Conservation (phyloP, 2,888 invertebrate genomes). For the Belgica antarctica region DNA sequence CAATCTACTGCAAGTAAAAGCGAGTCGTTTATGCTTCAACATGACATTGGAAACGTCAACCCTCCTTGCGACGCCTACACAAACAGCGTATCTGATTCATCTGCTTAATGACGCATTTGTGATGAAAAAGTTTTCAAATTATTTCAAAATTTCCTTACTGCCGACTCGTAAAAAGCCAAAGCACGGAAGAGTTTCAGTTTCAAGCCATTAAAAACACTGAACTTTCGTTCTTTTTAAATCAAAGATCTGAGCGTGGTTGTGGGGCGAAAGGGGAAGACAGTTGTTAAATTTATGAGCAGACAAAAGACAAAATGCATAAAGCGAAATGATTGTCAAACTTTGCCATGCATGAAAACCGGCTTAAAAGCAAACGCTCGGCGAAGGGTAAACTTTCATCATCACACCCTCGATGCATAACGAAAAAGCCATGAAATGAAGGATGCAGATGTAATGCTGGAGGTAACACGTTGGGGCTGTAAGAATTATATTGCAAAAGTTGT, state of each 20-base stretch:
- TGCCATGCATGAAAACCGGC: conserved; percentile 9
- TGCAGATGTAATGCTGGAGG: not conserved
- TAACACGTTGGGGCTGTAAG: not conserved
- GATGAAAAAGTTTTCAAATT: conserved; percentile 10
- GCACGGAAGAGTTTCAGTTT: not conserved
- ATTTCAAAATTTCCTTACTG: not conserved
- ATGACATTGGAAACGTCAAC: not conserved
- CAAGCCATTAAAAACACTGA: not conserved
- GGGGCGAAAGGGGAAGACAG: not conserved
- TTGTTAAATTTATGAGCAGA: not conserved
- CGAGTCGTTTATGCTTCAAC: not conserved
- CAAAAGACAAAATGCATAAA: conserved; percentile 21
- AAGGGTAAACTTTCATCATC: conserved; percentile 2
- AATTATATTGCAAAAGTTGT: conserved; percentile 1
- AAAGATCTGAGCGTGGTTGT: not conserved
- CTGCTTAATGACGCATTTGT: not conserved
- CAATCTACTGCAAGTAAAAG: not conserved
- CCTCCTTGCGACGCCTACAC: not conserved
- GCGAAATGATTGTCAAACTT: conserved; percentile 15
- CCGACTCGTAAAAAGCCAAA: not conserved
- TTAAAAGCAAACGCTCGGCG: not conserved
- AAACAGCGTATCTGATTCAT: not conserved
- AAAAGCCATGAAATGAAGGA: not conserved
- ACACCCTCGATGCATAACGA: not conserved
- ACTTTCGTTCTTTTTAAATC: not conserved